Evolutionary conservation across 2,797 vertebrate species (phyloP).

Genomic region (Sebastes nivosus): DNA sequence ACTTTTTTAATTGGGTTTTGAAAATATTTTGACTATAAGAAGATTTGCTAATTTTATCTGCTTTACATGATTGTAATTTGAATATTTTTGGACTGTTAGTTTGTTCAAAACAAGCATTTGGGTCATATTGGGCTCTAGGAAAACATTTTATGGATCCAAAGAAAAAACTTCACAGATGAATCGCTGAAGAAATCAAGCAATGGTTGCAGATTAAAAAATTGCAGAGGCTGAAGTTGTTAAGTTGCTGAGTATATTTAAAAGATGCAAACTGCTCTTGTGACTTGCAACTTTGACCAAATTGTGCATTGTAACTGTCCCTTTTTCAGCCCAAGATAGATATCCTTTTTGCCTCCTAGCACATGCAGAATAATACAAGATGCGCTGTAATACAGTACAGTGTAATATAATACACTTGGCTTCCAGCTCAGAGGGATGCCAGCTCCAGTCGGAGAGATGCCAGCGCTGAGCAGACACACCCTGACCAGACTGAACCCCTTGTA

Average conservation of each 20-base stretch:
- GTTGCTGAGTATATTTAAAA: neutral
- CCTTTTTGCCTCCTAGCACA: neutral
- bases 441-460: slow-evolving; percentile 11
- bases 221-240: neutral
- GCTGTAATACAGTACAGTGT: neutral
- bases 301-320: neutral
- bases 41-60: no score
- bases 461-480: slow-evolving; percentile 60
- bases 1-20: no score
- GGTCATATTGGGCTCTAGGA: neutral
- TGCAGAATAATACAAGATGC: neutral
- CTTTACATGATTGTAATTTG: no score
- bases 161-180: neutral
- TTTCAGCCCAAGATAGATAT: neutral
- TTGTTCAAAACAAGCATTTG: neutral
- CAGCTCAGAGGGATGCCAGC: neutral
- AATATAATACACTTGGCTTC: neutral
- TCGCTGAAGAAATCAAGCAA: neutral
- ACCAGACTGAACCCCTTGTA: slow-evolving; percentile 31
- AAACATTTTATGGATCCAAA: neutral
- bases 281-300: neutral
- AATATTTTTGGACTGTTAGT: neutral
- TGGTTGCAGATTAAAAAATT: neutral
- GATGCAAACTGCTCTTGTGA: neutral
- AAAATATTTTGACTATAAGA: no score